Base-by-base conservation (phyloP, 2,113 vertebrate genomes). In the Urocynchramus pylzowi region DNA sequence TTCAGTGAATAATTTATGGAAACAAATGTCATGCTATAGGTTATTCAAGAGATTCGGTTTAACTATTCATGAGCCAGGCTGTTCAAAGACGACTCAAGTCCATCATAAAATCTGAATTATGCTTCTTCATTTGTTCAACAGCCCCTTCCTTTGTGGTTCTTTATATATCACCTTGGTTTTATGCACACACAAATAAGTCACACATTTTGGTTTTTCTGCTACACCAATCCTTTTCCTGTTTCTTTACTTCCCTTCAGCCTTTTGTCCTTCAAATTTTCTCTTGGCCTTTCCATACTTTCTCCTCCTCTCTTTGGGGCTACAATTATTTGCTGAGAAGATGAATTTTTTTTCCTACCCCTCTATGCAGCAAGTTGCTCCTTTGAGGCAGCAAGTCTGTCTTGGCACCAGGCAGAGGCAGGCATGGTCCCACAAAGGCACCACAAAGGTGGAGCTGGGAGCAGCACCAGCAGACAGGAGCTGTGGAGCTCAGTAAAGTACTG, bases 1-100 rank as follows among this genome's bases (percentile, higher is more conserved):
- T 89, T 84, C 41, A 19, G 87, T 90, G 88, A 96, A 93, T 97
- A 93, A 96, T 97, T 96, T 94, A 95, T 87, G 86, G 64, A 87
- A 96, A 96, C 88, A 92, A 96, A 94, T 91, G 90, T 71, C 60
- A 78, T 14, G 28, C 24, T 78, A 74, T 60, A 88, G 76, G 90
- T 94, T 90, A 82, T 78, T 90, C 64, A 82, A 68, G 76, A 78
- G 30, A 89, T 64, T 63, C 56, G 64, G 23, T 89, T 96, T 96
- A 94, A 92, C 95, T 92, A 17, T 92, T 90, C 24, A 56, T 26
- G 1, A 86, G 11, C 44, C 69, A 75, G 44, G 22, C 41, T 87
- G 28, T 68, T 65, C 26, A 81, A 76, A 84, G 39, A 45, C 0
- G 0, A 52, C 37, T 44, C 49, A 64, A 71, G 26, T 60, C 54